Conservation (phyloP, 2,113 vertebrate genomes). For the Protobothrops mucrosquamatus region DNA sequence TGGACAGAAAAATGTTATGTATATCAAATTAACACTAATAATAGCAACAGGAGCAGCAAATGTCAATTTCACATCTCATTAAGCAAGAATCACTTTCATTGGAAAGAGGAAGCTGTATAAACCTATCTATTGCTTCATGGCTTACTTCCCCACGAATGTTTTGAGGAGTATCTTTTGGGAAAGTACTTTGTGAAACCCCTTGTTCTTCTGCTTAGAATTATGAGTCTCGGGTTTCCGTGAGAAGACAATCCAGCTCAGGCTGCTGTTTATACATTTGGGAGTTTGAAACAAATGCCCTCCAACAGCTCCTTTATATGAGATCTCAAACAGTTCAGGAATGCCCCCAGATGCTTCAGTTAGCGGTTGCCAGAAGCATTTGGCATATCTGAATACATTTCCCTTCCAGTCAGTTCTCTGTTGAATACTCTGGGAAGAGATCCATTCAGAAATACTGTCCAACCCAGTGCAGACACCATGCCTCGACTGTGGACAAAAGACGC, state of each 20-base stretch:
- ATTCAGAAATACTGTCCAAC: constrained; percentile 60
- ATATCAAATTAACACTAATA: not conserved
- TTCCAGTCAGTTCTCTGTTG: constrained; percentile 54
- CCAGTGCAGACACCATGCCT: constrained; percentile 49
- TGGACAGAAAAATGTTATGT: not conserved
- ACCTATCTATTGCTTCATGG: not conserved
- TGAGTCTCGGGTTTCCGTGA: not conserved
- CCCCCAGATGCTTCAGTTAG: constrained; percentile 23
- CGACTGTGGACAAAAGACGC: constrained; percentile 58
- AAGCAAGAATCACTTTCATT: constrained; percentile 29
- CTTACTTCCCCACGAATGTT: not conserved
- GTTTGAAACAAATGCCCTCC: constrained; percentile 53
- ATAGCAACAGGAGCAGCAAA: not conserved
- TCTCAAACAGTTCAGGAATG: constrained; percentile 48
- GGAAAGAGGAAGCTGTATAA: not conserved
- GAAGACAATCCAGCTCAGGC: not conserved
- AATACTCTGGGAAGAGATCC: constrained; percentile 48
- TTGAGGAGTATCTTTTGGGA: not conserved
- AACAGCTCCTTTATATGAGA: constrained; percentile 53
- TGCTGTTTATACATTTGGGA: not conserved
- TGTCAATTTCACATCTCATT: constrained; percentile 3
- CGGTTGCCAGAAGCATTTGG: constrained; percentile 50
- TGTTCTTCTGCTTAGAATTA: not conserved
- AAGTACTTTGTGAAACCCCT: not conserved
- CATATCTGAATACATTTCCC: constrained; percentile 58